Percentiles rank a stretch among this genome's conserved stretches.
Conservation (phyloP, 2,113 vertebrate species). For the Corydoras maculifer region DNA sequence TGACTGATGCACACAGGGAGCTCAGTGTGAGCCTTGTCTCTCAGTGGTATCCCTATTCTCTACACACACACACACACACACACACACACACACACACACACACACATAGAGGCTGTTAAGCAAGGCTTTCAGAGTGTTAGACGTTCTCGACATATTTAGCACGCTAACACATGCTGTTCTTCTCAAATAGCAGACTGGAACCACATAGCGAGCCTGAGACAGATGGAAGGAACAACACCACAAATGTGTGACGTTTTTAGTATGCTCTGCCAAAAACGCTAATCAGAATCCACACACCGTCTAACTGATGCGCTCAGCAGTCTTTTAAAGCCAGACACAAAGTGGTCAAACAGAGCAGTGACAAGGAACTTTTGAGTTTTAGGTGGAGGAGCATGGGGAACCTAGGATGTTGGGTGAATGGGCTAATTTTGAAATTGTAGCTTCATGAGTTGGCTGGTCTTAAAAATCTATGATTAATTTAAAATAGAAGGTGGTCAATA, state of each 20-base stretch:
- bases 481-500: too few relatives aligned
- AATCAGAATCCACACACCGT: not conserved
- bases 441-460: too few relatives aligned
- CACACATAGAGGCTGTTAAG: slow-evolving; percentile 11
- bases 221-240: not conserved
- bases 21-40: slow-evolving; percentile 25
- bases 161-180: slow-evolving; percentile 2
- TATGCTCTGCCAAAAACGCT: not conserved
- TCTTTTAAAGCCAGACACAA: too few relatives aligned
- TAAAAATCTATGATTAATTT: too few relatives aligned
- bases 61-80: not conserved
- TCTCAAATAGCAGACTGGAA: not conserved
- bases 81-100: slow-evolving; percentile 17
- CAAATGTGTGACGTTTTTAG: not conserved
- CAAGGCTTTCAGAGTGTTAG: not conserved
- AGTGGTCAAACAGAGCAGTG: too few relatives aligned
- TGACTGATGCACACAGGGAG: slow-evolving; percentile 31
- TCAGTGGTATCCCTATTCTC: slow-evolving; percentile 7
- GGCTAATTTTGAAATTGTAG: too few relatives aligned
- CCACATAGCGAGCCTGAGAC: not conserved
- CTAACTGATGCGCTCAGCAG: too few relatives aligned
- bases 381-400: too few relatives aligned
- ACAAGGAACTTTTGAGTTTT: too few relatives aligned
- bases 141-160: not conserved
- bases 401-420: too few relatives aligned